phyloP scores from a whole-genome alignment of 1,140 invertebrate species.

The Onthophagus taurus region DNA sequence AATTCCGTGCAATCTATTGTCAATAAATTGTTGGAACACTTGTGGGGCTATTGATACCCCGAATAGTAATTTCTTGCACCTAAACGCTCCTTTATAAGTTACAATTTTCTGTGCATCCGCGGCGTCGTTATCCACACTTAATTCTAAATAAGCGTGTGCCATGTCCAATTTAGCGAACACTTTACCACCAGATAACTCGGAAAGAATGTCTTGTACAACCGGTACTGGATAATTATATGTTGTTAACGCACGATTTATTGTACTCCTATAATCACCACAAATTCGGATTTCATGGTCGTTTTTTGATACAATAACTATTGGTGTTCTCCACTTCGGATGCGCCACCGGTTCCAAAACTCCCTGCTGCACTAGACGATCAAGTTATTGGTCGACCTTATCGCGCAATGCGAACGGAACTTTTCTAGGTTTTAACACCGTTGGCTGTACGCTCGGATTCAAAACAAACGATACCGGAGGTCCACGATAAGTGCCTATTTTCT shows the following conservation, averaged over 20 bases:
- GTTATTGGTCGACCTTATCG: slow-evolving; percentile 1
- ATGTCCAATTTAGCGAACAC: slow-evolving; percentile 9
- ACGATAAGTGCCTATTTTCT: background rate
- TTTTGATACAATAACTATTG: slow-evolving; percentile 7
- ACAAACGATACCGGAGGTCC: slow-evolving; percentile 9
- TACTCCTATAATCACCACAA: slow-evolving; percentile 7
- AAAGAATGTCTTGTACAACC: background rate
- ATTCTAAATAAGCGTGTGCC: slow-evolving; percentile 32
- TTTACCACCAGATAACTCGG: slow-evolving; percentile 4
- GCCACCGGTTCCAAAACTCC: slow-evolving; percentile 6
- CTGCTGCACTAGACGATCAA: slow-evolving; percentile 1
- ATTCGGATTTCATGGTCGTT: background rate
- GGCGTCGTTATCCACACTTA: slow-evolving; percentile 32
- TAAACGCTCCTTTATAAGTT: slow-evolving; percentile 31
- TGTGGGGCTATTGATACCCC: slow-evolving; percentile 30
- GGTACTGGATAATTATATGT: slow-evolving; percentile 6
- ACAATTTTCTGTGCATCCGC: slow-evolving; percentile 35
- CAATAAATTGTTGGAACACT: slow-evolving; percentile 27
- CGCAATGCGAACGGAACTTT: slow-evolving; percentile 7
- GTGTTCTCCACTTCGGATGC: slow-evolving; percentile 5
- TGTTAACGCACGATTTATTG: background rate
- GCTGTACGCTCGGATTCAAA: background rate
- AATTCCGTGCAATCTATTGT: slow-evolving; percentile 26
- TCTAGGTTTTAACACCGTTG: slow-evolving; percentile 1
- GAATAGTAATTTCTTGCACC: slow-evolving; percentile 32